Evolutionary conservation across 2,113 vertebrate genomes (phyloP).

Genomic region (Pionites leucogaster): DNA sequence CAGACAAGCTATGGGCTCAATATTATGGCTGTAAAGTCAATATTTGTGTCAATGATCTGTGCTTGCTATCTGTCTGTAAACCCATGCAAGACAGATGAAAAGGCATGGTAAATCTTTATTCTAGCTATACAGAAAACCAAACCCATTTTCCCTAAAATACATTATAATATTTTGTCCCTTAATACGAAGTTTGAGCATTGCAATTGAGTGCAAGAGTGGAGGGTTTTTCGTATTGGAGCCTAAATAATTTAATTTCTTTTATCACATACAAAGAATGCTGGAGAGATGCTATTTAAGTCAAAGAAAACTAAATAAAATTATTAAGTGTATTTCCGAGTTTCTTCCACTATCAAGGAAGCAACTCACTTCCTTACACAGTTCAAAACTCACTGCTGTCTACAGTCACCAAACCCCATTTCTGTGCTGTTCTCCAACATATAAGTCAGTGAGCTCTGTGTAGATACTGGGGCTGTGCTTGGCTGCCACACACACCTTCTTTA

Average conservation of each 20-base stretch:
- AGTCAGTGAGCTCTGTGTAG: not conserved
- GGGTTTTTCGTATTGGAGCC: not conserved
- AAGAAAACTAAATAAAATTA: not conserved
- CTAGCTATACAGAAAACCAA: not conserved
- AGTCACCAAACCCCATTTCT: not conserved
- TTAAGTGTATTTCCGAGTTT: not conserved
- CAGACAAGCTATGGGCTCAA: not conserved
- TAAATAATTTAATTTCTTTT: not conserved
- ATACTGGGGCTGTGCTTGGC: not conserved
- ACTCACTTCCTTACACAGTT: not conserved
- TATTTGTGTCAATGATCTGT: not conserved
- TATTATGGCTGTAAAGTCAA: not conserved
- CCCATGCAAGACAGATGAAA: not conserved
- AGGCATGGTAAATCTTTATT: not conserved
- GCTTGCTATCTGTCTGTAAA: not conserved
- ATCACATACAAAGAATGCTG: not conserved
- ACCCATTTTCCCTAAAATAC: not conserved
- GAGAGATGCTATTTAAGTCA: not conserved
- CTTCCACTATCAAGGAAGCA: not conserved
- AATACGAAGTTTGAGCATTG: not conserved
- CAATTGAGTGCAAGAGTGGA: not conserved
- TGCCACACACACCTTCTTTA: not conserved
- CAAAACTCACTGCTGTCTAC: not conserved
- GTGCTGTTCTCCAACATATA: not conserved
- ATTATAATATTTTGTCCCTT: not conserved